Evolutionary conservation across 2,888 invertebrate genomes (phyloP), one percentile per base, ranked within the genome.

Genomic region (Calameuta filiformis): DNA sequence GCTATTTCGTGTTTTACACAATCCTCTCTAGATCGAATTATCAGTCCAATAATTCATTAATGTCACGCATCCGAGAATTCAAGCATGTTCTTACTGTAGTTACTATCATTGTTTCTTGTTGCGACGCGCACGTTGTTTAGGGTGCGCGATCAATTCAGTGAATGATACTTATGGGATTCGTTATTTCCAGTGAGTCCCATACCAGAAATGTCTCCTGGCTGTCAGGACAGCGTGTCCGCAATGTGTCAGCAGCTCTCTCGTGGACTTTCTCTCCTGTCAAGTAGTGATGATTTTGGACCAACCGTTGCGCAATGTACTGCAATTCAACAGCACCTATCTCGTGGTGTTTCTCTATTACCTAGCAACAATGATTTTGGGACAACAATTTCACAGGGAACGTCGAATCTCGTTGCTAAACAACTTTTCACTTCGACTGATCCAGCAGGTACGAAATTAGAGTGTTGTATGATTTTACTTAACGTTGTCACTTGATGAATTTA

Each of bases 211-310:
- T 95, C 96, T 74, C 95, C 96, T 9, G 93, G 93, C 80, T 94
- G 94, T 88, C 94, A 95, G 84, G 94, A 94, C 88, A 94, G 94
- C 73, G 95, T 96, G 77, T 94, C 95, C 81, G 96, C 95, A 87
- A 95, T 96, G 95, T 96, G 96, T 92, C 96, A 95, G 91, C 96
- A 96, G 91, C 93, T 96, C 84, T 95, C 95, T 73, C 94, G 94
- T 87, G 96, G 95, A 35, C 93, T 97, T 81, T 96, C 96, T 76
- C 94, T 96, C 78, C 94, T 97, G 81, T 94, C 94, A 11, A 94
- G 94, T 82, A 92, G 92, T 89, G 94, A 94, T 82, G 93, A 94
- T 86, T 90, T 89, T 76, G 89, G 87, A 77, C 90, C 90, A 75
- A 79, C 86, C 31, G 86, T 88, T 37, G 82, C 87, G 3, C 87